Evolutionary conservation across 92 coral and sea anemone species (phyloP).

Genomic region (Micromussa lordhowensis): DNA sequence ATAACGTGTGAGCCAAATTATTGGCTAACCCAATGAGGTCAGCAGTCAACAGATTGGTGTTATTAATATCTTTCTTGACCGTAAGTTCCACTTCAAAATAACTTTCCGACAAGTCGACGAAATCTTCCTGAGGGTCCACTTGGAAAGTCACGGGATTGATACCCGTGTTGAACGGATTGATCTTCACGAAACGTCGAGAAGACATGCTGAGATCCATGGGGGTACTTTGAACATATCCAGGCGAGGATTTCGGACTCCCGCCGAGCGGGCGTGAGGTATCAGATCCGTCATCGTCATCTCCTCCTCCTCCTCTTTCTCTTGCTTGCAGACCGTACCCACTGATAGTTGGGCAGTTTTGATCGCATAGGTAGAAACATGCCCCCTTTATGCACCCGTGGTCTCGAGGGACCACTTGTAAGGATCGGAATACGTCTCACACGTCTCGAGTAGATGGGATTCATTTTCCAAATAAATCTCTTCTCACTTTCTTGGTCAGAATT

Average conservation of each 20-base stretch:
- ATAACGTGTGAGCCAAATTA: conserved; percentile 20
- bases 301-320: background rate
- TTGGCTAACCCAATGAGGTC: background rate
- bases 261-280: background rate
- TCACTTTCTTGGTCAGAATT: background rate
- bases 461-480: background rate
- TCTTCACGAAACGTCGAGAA: background rate
- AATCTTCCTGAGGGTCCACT: background rate
- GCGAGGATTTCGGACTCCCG: background rate
- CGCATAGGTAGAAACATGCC: no score
- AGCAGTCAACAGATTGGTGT: background rate
- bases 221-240: background rate
- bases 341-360: no score
- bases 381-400: background rate
- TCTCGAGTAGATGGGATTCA: background rate
- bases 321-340: no score
- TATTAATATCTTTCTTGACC: background rate
- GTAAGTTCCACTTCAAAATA: conserved; percentile 1
- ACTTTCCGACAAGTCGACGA: background rate
- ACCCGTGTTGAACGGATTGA: background rate
- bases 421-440: background rate
- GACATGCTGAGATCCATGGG: background rate
- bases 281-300: background rate
- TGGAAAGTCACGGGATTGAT: conserved; percentile 19
- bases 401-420: background rate